phyloP scores from a whole-genome alignment of 2,797 vertebrate genomes.

The Acrocephalus scirpaceus region DNA sequence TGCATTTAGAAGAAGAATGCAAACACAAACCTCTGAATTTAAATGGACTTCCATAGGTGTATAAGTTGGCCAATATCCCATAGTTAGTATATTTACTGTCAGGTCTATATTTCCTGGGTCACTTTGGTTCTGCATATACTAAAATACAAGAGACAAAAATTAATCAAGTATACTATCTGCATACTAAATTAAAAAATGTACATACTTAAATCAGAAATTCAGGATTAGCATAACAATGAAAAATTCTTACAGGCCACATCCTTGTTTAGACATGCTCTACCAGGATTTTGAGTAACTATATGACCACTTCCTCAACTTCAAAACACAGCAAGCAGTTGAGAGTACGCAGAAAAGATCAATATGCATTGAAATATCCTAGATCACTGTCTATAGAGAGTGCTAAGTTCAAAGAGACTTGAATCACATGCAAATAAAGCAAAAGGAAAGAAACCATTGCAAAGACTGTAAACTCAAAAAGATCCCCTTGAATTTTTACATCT shows the following conservation, averaged over 20 bases:
- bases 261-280: neutral
- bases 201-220: neutral
- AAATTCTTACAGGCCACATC: neutral
- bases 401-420: neutral
- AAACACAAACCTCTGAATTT: constrained; percentile 77
- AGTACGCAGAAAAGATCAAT: neutral
- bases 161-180: neutral
- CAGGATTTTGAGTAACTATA: neutral
- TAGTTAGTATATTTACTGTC: constrained; percentile 84
- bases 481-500: neutral
- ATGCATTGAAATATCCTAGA: neutral
- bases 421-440: neutral
- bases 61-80: constrained; percentile 85
- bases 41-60: constrained; percentile 83
- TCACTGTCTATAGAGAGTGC: neutral
- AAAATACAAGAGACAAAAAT: constrained; percentile 1
- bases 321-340: neutral
- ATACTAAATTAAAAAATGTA: neutral
- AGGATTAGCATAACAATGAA: neutral
- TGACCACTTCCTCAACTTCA: neutral
- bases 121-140: constrained; percentile 84
- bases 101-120: constrained; percentile 81
- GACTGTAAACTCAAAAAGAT: neutral
- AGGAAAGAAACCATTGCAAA: neutral
- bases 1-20: neutral